Base-by-base conservation (phyloP, 2,888 invertebrate species). In the Amphipyra tragopoginis region DNA sequence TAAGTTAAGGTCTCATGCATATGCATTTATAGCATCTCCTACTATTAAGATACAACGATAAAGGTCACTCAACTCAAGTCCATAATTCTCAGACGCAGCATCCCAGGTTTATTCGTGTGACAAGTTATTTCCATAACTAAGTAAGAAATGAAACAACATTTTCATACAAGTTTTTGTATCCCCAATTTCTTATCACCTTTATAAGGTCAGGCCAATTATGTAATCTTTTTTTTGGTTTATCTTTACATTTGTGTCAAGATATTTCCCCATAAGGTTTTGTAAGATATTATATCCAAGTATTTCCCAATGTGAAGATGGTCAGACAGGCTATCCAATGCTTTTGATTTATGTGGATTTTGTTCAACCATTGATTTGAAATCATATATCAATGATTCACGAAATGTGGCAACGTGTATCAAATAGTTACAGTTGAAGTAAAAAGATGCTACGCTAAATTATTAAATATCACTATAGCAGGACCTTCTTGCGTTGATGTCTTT, bases 401-500 rank as follows among this genome's bases (percentile, higher is more conserved):
- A 45, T 49, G 33, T 13, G 34, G 39, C 9, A 57, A 57, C 40
- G 36, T 33, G 8, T 38, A 10, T 10, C 14, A 33, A 4, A 29
- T 7, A 5, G 29, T 29, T 5, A 29, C 5, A 5, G 29, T 29
- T 29, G 29, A 29, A 29, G 29, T 5, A 5, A 29, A 29, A 29
- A 29, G 7, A 29, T 3, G 21, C 5, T 29, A 5, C 29, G 5
- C 21, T 21, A 21, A 29, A 29, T 7, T 29, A 29, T 29, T 29
- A 29, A 21, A 29, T 29, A 29, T 29, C 7, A 1, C 7, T 1
- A 29, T 29, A 29, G 29, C 38, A 36, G 43, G 34, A 3, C 26
- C 34, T 29, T 53, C n/a, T 2, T 50, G 66, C 66, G 75, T 77
- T 75, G 77, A 77, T 74, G 77, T 75, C 75, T 77, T 75, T 74